Evolutionary conservation across 2,888 invertebrate species (phyloP), one percentile per base, ranked within the genome.

Genomic region (Drosophila demipolita): DNA sequence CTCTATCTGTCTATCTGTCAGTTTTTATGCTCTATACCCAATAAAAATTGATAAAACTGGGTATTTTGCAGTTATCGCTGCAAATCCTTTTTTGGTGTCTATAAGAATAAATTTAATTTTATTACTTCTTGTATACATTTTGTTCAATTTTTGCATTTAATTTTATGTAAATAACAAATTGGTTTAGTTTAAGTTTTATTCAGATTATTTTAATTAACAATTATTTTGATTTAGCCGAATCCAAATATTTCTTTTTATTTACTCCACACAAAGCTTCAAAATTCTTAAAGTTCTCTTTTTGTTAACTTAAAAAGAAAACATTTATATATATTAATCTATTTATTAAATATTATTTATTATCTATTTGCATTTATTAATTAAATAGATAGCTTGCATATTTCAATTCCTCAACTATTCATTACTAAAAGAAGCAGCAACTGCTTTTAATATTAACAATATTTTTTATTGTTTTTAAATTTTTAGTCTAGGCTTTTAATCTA

Each of bases 11-110:
- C 7, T n/a, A 6, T 36, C 17, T 48, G 45, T 54, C 12, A 32
- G 57, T 53, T 17, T 17, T 23, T 32, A 17, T 69, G 17, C 4
- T 52, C 26, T 23, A 23, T 54, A 54, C 52, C 52, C 32, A 32
- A n/a, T 32, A 12, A 12, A n/a, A 23, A 23, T 15, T 1, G 8
- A 2, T 45, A 23, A 23, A 15, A 1, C 23, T 15, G 15, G 45
- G 45, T 1, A 23, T 4, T 45, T 23, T 23, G 15, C 8, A 8
- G 4, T n/a, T 42, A 1, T n/a, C 40, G n/a, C 40, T n/a, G n/a
- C 11, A 2, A n/a, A 20, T 3, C 9, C 12, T 3, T 3, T 12
- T 6, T 20, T 20, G 20, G 1, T 3, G 12, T 20, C 42, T 3
- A 6, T 20, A 20, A 3, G 3, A 42, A 12, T 42, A 42, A 12